Evolutionary conservation across 2,113 vertebrate species (phyloP).

Genomic region (Semicossyphus pulcher): DNA sequence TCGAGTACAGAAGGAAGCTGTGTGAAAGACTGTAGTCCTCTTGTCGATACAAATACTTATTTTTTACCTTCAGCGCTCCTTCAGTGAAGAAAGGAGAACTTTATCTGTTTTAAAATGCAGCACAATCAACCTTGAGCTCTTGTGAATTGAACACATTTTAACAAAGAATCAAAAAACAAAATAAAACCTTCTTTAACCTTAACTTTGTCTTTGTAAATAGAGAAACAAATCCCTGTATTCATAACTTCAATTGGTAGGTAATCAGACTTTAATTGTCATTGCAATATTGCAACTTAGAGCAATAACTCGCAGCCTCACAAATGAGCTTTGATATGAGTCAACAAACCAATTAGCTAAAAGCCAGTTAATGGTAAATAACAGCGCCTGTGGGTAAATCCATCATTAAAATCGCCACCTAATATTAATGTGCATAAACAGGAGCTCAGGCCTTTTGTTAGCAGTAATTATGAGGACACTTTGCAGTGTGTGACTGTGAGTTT

Average conservation of each 20-base stretch:
- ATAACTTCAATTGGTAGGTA: neutral
- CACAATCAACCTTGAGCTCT: neutral
- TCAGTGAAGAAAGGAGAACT: neutral
- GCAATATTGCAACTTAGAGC: neutral
- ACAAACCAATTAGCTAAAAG: neutral
- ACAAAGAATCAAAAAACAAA: neutral
- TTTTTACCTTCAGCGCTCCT: neutral
- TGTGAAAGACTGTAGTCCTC: neutral
- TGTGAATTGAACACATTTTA: neutral
- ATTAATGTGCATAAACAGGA: constrained; percentile 6
- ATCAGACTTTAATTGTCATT: constrained; percentile 13
- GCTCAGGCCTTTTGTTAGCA: constrained; percentile 21
- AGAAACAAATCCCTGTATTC: constrained; percentile 1
- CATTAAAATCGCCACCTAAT: neutral
- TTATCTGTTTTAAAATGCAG: neutral
- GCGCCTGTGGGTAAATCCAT: neutral
- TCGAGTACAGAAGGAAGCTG: neutral
- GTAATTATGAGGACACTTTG: constrained; percentile 44
- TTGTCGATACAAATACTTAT: neutral
- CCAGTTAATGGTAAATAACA: constrained; percentile 10
- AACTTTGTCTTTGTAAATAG: neutral
- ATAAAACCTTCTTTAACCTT: neutral
- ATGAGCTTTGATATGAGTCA: constrained; percentile 21
- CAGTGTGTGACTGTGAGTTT: constrained; percentile 28
- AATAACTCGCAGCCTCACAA: neutral